phyloP scores from a whole-genome alignment of 1,140 invertebrate genomes.

The Pinna nobilis region DNA sequence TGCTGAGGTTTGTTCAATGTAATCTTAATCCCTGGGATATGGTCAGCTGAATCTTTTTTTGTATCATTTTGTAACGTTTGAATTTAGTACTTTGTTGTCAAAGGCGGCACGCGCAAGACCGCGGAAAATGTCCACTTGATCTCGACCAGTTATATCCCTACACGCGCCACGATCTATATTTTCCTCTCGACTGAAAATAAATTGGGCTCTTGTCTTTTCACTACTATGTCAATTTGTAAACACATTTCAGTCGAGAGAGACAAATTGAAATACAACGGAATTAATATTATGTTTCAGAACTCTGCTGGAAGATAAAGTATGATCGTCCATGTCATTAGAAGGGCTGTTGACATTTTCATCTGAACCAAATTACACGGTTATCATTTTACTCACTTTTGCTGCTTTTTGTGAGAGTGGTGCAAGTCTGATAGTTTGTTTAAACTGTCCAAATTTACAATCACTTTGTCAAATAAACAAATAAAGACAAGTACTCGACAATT shows the following conservation, averaged over 20 bases:
- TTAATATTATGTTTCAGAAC: constrained; percentile 2
- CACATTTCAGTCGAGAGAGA: constrained; percentile 4
- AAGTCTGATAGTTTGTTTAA: no score
- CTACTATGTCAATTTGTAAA: background rate
- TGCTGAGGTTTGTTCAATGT: no score
- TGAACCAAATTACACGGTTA: no score
- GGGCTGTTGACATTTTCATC: background rate
- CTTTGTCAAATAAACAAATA: no score
- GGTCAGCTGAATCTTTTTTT: no score
- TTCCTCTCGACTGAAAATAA: constrained; percentile 14
- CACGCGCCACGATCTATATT: background rate
- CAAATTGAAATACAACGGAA: constrained; percentile 12
- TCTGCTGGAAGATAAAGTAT: background rate
- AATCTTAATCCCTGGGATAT: no score
- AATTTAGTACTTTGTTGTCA: no score
- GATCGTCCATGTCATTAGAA: background rate
- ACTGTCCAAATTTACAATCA: no score
- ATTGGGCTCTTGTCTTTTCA: constrained; percentile 6
- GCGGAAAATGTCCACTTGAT: constrained; percentile 21
- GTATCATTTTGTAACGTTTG: no score
- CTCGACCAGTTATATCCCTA: background rate
- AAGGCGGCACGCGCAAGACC: constrained; percentile 15
- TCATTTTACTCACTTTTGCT: no score
- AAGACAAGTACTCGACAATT: no score
- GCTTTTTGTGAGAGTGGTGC: no score